Percentiles rank a stretch among this genome's conserved stretches.
Conservation (phyloP, 2,888 invertebrate species). For the Arrhopalites spinosus region DNA sequence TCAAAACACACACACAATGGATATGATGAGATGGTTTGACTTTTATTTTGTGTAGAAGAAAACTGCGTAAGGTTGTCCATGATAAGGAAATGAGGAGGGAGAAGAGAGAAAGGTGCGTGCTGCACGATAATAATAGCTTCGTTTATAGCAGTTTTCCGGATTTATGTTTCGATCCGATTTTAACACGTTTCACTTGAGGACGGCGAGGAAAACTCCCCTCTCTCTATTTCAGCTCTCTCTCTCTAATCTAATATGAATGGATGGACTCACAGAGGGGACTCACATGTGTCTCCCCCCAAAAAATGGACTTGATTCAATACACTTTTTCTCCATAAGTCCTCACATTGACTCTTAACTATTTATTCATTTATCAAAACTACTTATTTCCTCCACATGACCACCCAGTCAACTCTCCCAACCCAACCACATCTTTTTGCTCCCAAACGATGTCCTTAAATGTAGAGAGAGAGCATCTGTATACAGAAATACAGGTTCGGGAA, state of each 20-base stretch:
- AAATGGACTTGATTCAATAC: background rate
- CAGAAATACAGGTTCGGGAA: no score
- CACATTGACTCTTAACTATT: background rate
- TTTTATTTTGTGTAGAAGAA: conserved; percentile 4
- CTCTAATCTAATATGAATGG: conserved; percentile 36
- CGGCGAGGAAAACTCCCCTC: conserved; percentile 34
- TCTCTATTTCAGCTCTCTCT: background rate
- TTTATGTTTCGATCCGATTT: conserved; percentile 36
- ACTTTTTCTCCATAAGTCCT: background rate
- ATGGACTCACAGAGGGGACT: conserved; percentile 14
- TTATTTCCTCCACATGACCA: conserved; percentile 18
- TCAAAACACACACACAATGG: no score
- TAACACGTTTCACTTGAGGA: conserved; percentile 32
- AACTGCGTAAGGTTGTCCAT: conserved; percentile 13
- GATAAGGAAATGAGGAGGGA: conserved; percentile 12
- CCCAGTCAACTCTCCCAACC: conserved; percentile 8
- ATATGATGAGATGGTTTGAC: conserved; percentile 4
- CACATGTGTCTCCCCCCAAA: background rate
- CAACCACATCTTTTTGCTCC: background rate
- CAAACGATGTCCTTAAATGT: background rate
- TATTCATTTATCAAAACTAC: conserved; percentile 26
- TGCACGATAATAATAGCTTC: conserved; percentile 37
- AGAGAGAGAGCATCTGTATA: no score
- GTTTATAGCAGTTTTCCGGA: conserved; percentile 36
- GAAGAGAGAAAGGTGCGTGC: conserved; percentile 13